These are phyloP conservation scores for Mallotus villosus DNA, from an alignment of 2,797 vertebrate genomes.

Conservation along the genomic window DNA sequence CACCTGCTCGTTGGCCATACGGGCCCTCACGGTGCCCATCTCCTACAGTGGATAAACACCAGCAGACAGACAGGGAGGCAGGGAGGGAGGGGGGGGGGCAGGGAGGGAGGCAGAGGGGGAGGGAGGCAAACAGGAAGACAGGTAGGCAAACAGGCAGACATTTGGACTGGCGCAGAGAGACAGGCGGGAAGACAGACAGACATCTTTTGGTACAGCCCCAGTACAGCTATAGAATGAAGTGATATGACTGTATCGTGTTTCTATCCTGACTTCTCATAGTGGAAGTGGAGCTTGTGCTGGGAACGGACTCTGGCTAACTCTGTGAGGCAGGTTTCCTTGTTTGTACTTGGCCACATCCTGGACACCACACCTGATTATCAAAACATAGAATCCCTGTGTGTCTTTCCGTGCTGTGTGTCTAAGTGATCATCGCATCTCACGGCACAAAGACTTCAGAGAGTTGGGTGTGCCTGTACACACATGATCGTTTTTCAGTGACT, in stretches of 20 bases:
- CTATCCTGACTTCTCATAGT: not conserved
- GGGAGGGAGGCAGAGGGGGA: not conserved
- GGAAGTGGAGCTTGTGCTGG: not conserved
- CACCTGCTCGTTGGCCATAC: conserved; percentile 74
- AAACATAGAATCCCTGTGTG: conserved; percentile 37
- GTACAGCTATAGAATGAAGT: not conserved
- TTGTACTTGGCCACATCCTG: conserved; percentile 47
- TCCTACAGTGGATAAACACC: conserved; percentile 61
- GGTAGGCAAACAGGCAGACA: not conserved
- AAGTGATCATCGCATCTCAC: conserved; percentile 36
- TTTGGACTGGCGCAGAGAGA: no score
- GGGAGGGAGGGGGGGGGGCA: not conserved
- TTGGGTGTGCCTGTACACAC: conserved; percentile 43
- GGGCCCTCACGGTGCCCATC: conserved; percentile 60
- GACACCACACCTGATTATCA: conserved; percentile 57
- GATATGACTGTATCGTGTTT: not conserved
- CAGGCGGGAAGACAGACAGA: not conserved
- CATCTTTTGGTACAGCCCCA: not conserved
- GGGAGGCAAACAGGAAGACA: no score
- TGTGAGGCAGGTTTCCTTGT: no score
- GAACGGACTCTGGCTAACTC: not conserved
- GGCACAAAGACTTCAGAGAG: conserved; percentile 27
- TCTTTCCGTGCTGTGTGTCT: not conserved
- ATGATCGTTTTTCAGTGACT: conserved; percentile 51
- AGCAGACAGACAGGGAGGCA: not conserved